These are phyloP conservation scores for Artemisiospiza belli DNA, from an alignment of 2,113 vertebrate species.

Conservation along the genomic window DNA sequence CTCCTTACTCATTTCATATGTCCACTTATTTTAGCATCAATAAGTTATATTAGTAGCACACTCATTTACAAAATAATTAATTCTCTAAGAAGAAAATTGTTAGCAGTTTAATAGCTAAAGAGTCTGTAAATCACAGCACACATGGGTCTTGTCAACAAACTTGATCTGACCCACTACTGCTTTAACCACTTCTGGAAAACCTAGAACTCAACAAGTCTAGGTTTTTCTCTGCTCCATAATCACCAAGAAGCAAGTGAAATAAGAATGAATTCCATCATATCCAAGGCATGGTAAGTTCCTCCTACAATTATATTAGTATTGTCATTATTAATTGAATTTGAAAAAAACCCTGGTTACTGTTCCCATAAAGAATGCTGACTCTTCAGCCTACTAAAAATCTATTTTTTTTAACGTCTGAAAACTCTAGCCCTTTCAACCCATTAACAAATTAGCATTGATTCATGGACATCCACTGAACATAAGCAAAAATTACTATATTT, in stretches of 20 bases:
- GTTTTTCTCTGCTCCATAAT: not conserved
- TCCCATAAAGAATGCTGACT: not conserved
- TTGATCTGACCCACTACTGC: not conserved
- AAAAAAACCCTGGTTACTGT: not conserved
- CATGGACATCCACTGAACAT: not conserved
- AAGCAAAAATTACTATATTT: not conserved
- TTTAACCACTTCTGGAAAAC: not conserved
- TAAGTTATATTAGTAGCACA: not conserved
- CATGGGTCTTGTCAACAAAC: not conserved
- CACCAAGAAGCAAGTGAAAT: not conserved
- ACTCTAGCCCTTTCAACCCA: not conserved
- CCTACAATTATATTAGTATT: not conserved
- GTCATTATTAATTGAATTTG: not conserved
- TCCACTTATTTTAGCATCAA: not conserved
- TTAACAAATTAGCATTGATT: conserved; percentile 13
- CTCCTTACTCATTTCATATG: not conserved
- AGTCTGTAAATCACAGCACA: not conserved
- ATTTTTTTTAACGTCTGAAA: not conserved
- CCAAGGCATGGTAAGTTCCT: not conserved
- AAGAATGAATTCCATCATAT: not conserved
- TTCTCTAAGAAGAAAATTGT: not conserved
- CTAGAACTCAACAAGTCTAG: not conserved
- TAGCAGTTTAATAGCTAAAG: not conserved
- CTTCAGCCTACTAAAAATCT: not conserved
- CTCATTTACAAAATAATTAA: not conserved